Base-by-base conservation (phyloP, 2,888 invertebrate species). In the Drosophila vallismaia region DNA sequence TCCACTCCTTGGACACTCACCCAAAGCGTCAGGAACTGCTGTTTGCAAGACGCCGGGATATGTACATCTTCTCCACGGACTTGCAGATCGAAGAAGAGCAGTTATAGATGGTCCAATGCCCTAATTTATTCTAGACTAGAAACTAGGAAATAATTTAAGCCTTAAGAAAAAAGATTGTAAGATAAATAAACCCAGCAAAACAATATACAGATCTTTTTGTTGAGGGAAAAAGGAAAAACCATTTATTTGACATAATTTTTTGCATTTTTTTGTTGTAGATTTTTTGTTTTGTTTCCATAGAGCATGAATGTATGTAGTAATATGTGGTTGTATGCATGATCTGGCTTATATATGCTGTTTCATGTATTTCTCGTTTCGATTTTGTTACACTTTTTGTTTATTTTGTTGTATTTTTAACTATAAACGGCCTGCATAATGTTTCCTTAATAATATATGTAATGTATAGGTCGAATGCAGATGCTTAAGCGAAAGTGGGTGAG, bases 1-100 rank as follows among this genome's bases (percentile, higher is more conserved):
- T 97, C 0, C 95, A 97, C 73, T 97, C 98, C 0, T 77, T 98
- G 19, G 94, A 94, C 73, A 94, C 96, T 67, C 98, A 98, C 93
- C 98, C 98, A 0, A 94, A 87, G 10, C 71, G 78, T 2, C 87
- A 87, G 62, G 91, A 92, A 59, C 59, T 91, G 19, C 69, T 92
- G 1, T 88, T 92, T 49, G 91, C 91, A 0, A 78, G 90, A 9
- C 86, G 90, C 7, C 68, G 91, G 45, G 91, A 92, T 40, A 84
- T 92, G 59, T 88, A 91, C 66, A 86, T 92, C 1, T 92, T 72
- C 24, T 72, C 88, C 2, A 67, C 86, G 0, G 88, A 85, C 46
- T 2, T 87, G 9, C 86, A 82, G 59, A 66, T 63, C 33, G 53
- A 74, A 31, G 80, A 79, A 48, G 79, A 86, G 38, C 87, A 81